These are phyloP conservation scores for Paragorgia papillata DNA, from an alignment of 92 coral and sea anemone species.

Conservation along the genomic window DNA sequence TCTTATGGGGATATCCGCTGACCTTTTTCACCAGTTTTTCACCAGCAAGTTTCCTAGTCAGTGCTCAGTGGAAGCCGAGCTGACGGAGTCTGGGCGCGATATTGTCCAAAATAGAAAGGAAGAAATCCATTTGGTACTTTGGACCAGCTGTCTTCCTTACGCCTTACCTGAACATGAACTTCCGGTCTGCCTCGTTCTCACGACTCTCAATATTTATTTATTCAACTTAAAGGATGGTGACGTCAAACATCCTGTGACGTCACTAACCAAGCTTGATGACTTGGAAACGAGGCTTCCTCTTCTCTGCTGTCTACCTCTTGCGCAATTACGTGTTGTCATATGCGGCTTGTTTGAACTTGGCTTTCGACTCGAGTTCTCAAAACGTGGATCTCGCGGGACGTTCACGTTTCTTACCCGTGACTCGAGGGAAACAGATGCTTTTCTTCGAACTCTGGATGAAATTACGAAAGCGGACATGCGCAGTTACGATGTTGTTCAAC, in stretches of 20 bases:
- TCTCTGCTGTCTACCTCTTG: constrained; percentile 77
- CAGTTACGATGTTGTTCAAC: constrained; percentile 64
- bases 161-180: constrained; percentile 89
- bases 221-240: constrained; percentile 66
- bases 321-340: constrained; percentile 73
- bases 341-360: constrained; percentile 87
- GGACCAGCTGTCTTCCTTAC: constrained; percentile 98
- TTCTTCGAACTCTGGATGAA: constrained; percentile 70
- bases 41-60: constrained; percentile 44
- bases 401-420: constrained; percentile 94
- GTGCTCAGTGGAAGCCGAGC: constrained; percentile 6
- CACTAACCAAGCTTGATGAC: constrained; percentile 55
- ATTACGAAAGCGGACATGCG: constrained; percentile 51
- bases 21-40: constrained; percentile 70
- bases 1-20: constrained; percentile 70
- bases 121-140: constrained; percentile 66
- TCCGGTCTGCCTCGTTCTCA: constrained; percentile 87
- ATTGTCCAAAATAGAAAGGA: constrained; percentile 45
- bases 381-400: constrained; percentile 85
- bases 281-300: constrained; percentile 64
- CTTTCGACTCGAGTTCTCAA: constrained; percentile 58
- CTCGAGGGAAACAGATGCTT: constrained; percentile 80
- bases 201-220: constrained; percentile 78
- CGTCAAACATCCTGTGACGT: constrained; percentile 25
- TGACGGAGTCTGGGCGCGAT: constrained; percentile 55